Base-by-base conservation (phyloP, 2,797 vertebrate species). In the Poecilia picta region DNA sequence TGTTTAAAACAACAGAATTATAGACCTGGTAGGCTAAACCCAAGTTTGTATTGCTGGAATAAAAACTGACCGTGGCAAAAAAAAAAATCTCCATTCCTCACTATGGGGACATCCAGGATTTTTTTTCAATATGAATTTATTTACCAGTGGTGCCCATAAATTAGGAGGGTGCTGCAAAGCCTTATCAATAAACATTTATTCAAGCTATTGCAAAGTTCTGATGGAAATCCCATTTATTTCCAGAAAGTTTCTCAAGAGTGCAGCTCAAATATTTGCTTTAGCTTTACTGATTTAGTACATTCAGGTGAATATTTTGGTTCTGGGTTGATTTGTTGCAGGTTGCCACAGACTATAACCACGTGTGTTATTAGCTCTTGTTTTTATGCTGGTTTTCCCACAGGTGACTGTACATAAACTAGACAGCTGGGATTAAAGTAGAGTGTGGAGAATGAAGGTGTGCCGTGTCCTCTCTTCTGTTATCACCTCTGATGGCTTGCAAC, bases 361-460 rank as follows among this genome's bases (percentile, higher is more conserved):
- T 87, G 43, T 89, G 91, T 94, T 91, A 89, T 94, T 92, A 89
- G 85, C 87, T 83, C 88, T 90, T 93, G 83, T 92, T 89, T 92
- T 93, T 87, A 86, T 88, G 89, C 90, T 92, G 79, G 85, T 83
- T 93, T 91, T 89, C 88, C 90, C 89, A 91, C 82, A 92, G 76
- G 83, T 90, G 91, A 93, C 90, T 95, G 93, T 96, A 95, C 80
- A 94, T 95, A 94, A 90, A 94, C 90, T 88, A 90, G 71, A 92
- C 85, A 83, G 87, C 89, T 92, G 89, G 92, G 88, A 94, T 94
- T 93, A 92, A 92, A 91, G 83, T 89, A 88, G 86, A 92, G 73
- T 68, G 75, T 80, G 79, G 80, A 89, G 85, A 90, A 86, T 83
- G 76, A 88, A 78, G 31, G 55, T 85, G 74, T 82, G n/a, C 76